Conservation (phyloP, 2,113 vertebrate species). For the Rhagologus leucostigma region DNA sequence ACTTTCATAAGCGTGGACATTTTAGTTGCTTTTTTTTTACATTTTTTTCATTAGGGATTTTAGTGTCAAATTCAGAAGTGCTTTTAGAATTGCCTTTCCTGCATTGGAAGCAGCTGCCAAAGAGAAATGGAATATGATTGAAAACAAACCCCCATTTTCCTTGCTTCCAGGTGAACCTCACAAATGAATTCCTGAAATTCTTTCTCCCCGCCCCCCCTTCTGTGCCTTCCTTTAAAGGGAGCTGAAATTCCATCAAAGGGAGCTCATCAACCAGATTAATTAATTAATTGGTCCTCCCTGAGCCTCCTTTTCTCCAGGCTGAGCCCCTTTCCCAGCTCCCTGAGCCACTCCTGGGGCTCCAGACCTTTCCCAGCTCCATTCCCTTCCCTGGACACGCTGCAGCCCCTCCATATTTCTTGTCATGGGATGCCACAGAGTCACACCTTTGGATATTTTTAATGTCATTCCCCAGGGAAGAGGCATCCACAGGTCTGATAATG, state of each 20-base stretch:
- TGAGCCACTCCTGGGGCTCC: not conserved
- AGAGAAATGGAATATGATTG: not conserved
- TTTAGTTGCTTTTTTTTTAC: not conserved
- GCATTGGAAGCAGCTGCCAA: not conserved
- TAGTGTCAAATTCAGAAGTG: not conserved
- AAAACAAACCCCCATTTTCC: not conserved
- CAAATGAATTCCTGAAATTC: not conserved
- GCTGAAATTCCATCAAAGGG: not conserved
- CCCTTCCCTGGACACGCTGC: rapidly evolving
- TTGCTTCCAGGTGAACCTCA: not conserved
- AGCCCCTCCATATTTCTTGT: not conserved
- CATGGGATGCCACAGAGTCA: no score
- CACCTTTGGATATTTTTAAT: not conserved
- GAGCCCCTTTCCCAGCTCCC: not conserved
- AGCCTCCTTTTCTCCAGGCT: not conserved
- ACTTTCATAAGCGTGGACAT: not conserved
- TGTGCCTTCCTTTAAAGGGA: not conserved
- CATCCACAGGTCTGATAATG: not conserved
- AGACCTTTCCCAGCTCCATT: rapidly evolving
- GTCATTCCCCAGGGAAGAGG: not conserved
- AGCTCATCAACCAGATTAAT: not conserved
- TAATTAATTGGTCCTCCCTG: not conserved
- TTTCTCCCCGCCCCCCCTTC: rapidly evolving
- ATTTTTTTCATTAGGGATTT: not conserved
- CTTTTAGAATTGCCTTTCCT: not conserved